Conservation (phyloP, 1,140 invertebrate species). For the Venturia canescens region DNA sequence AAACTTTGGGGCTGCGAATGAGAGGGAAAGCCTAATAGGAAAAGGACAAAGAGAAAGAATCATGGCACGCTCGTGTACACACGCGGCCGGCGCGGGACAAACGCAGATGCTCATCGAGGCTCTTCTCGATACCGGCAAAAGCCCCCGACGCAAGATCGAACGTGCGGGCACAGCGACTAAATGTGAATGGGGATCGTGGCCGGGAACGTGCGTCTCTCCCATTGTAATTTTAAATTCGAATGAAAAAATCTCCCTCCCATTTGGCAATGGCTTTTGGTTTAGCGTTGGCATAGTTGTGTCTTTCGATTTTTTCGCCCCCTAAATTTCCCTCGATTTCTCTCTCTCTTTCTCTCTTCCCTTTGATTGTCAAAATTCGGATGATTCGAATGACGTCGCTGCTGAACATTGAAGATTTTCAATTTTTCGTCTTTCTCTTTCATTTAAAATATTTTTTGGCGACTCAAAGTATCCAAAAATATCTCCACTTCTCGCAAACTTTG, state of each 20-base stretch:
- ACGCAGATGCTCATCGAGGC: conserved; percentile 71
- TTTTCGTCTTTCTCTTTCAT: no score
- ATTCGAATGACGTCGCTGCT: no score
- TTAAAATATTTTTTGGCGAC: no score
- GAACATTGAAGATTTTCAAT: no score
- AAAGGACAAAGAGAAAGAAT: background rate
- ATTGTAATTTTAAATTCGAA: conserved; percentile 54
- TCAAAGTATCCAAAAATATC: no score
- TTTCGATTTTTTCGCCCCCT: conserved; percentile 47
- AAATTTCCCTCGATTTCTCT: conserved; percentile 50
- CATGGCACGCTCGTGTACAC: background rate
- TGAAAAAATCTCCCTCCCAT: conserved; percentile 33
- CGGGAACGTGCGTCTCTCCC: conserved; percentile 66
- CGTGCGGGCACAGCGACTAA: conserved; percentile 44
- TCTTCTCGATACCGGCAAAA: conserved; percentile 55
- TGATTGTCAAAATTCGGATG: no score
- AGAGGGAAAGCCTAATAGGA: conserved; percentile 4
- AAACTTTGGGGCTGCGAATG: conserved; percentile 1
- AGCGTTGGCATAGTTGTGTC: background rate
- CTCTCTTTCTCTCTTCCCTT: background rate
- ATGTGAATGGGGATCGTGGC: conserved; percentile 66
- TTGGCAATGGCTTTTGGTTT: conserved; percentile 25
- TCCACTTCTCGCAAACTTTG: no score
- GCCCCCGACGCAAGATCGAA: conserved; percentile 37
- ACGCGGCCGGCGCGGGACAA: conserved; percentile 45